Base-by-base conservation (phyloP, 1,140 invertebrate species). In the Formica selysi region DNA sequence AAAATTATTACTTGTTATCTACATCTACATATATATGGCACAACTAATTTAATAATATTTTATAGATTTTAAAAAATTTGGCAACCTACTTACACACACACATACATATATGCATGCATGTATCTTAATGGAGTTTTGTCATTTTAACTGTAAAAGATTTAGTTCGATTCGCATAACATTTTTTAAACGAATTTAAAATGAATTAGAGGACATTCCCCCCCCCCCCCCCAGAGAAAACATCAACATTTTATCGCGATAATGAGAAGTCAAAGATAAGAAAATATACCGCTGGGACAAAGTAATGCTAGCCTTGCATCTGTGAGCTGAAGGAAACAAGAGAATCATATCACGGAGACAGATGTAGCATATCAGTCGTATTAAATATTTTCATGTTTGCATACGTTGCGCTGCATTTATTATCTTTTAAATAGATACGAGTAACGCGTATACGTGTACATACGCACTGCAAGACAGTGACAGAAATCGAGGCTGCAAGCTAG, bases 361-460 rank as follows among this genome's bases (percentile, higher is more conserved):
- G 44, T 62, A 76, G 76, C 67, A 51, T 76, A 89, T 88, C 59
- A 86, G 87, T 76, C 71, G 84, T 65, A 73, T 70, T 62, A 78
- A 67, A 80, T 84, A 89, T 88, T 89, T 81, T 86, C 65, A 89
- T 88, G 87, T 89, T 86, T 76, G 70, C 87, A 54, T 76, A 85
- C 29, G 68, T 59, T 48, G 54, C 54, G 38, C 54, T 19, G n/a
- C 29, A 41, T 81, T 59, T 83, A 48, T 83, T 73, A 73, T 83
- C 79, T 86, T 81, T 51, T 67, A 89, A 89, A 89, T 89, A 86
- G 88, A 89, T 76, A 71, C 76, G 51, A 64, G 76, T 76, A 86
- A 74, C 57, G 79, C 57, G 79, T 86, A 51, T 51, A 51, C 44
- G 73, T 64, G 70, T 80, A 32, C 32, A 86, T 62, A 85, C 85